Evolutionary conservation across 2,888 invertebrate species (phyloP).

Genomic region (Leptura quadrifasciata): DNA sequence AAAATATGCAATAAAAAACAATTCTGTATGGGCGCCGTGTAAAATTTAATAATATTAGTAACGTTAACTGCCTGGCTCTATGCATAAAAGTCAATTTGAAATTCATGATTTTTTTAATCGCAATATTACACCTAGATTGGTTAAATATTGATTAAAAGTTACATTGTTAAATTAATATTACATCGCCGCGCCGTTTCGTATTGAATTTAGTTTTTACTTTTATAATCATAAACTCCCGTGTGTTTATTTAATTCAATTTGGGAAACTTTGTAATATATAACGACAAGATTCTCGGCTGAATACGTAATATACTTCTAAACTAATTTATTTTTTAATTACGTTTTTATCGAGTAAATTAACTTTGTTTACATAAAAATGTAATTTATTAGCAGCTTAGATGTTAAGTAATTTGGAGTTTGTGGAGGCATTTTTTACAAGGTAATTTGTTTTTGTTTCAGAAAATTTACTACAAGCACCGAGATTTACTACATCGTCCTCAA

Average conservation of each 20-base stretch:
- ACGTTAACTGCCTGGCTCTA: slow-evolving; percentile 11
- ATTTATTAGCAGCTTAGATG: slow-evolving; percentile 28
- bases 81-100: slow-evolving; percentile 1
- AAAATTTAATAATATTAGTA: slow-evolving; percentile 17
- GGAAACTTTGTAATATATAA: slow-evolving; percentile 16
- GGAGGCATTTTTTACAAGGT: slow-evolving; percentile 27
- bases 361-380: slow-evolving; percentile 19
- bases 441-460: slow-evolving; percentile 73
- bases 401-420: slow-evolving; percentile 15
- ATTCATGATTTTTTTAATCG: slow-evolving; percentile 19
- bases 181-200: background rate
- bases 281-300: slow-evolving; percentile 2
- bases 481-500: slow-evolving; percentile 90
- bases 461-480: slow-evolving; percentile 86
- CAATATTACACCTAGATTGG: background rate
- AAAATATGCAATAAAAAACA: slow-evolving; percentile 22
- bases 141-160: slow-evolving; percentile 1
- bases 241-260: slow-evolving; percentile 17
- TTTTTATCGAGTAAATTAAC: slow-evolving; percentile 18
- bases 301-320: slow-evolving; percentile 16
- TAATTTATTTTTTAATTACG: slow-evolving; percentile 31
- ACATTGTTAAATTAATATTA: background rate
- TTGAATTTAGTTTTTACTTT: background rate
- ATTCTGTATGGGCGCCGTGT: slow-evolving; percentile 3
- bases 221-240: background rate